A percentile compares a stretch with the other conserved stretches of the same genome.
Conservation (phyloP, 2,113 vertebrate species). For the Osmerus eperlanus region DNA sequence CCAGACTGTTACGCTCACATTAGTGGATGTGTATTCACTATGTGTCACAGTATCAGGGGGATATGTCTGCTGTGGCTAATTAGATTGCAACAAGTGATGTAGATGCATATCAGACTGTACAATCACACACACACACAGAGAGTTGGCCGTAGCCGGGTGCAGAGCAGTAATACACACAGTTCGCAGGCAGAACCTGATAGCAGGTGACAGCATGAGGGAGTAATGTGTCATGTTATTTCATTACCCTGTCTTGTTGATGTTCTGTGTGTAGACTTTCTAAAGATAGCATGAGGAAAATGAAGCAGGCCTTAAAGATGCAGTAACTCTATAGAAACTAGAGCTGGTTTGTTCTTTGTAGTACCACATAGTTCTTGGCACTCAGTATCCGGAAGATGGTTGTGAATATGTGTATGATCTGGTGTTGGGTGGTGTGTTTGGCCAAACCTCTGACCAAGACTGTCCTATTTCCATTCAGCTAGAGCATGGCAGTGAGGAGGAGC, state of each 20-base stretch:
- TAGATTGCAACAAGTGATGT: too few species aligned
- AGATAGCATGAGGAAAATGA: neutral
- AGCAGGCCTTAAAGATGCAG: neutral
- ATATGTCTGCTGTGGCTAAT: too few species aligned
- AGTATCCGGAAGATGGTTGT: too few species aligned
- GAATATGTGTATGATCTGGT: neutral
- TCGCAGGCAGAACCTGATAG: neutral
- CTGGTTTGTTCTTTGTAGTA: neutral
- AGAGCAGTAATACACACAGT: too few species aligned
- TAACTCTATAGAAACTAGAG: neutral
- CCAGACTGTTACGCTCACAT: too few species aligned
- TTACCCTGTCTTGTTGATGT: neutral
- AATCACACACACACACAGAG: neutral
- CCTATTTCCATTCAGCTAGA: constrained; percentile 29
- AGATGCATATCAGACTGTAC: neutral
- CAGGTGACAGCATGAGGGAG: neutral
- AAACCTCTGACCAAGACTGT: neutral
- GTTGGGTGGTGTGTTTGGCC: neutral
- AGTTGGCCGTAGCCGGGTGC: neutral
- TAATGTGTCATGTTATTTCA: neutral
- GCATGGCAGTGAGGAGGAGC: constrained; percentile 25
- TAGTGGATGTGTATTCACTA: too few species aligned
- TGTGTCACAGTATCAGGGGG: too few species aligned
- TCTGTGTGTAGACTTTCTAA: neutral
- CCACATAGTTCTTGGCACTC: neutral